Evolutionary conservation across 2,888 invertebrate genomes (phyloP).

Genomic region (Idaea biselata): DNA sequence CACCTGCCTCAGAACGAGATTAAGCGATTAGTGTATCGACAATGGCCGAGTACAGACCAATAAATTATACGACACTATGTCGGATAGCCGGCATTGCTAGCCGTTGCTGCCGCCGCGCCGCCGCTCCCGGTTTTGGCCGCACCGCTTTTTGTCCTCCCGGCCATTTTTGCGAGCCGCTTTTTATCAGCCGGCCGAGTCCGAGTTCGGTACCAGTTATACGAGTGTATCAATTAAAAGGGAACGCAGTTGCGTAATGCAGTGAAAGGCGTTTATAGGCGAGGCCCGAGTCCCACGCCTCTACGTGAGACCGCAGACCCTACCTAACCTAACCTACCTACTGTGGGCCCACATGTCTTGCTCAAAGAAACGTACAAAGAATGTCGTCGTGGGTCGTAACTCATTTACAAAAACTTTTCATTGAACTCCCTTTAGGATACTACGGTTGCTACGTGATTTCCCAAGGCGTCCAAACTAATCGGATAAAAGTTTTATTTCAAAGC

Average conservation of each 20-base stretch:
- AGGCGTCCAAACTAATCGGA: not conserved
- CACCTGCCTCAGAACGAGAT: constrained; percentile 47
- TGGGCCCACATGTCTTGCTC: constrained; percentile 31
- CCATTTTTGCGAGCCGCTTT: constrained; percentile 51
- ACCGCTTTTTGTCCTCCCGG: constrained; percentile 46
- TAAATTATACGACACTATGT: constrained; percentile 52
- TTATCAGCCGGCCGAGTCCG: constrained; percentile 41
- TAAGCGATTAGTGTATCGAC: constrained; percentile 50
- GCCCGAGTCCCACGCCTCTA: constrained; percentile 40
- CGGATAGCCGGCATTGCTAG: constrained; percentile 38
- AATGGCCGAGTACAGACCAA: constrained; percentile 31
- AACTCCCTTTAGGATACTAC: not conserved
- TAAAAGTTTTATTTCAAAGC: not conserved
- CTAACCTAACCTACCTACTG: too few relatives aligned
- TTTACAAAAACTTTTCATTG: not conserved
- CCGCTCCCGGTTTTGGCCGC: constrained; percentile 48
- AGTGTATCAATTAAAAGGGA: constrained; percentile 63
- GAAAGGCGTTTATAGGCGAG: constrained; percentile 44
- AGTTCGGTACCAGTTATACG: constrained; percentile 43
- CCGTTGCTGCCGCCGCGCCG: constrained; percentile 14
- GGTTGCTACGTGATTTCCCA: constrained; percentile 4
- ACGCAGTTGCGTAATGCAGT: constrained; percentile 55
- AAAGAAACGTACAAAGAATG: constrained; percentile 31
- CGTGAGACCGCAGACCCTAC: constrained; percentile 30
- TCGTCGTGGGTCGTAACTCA: not conserved